Base-by-base conservation (phyloP, 2,113 vertebrate genomes). In the Eclectus roratus region DNA sequence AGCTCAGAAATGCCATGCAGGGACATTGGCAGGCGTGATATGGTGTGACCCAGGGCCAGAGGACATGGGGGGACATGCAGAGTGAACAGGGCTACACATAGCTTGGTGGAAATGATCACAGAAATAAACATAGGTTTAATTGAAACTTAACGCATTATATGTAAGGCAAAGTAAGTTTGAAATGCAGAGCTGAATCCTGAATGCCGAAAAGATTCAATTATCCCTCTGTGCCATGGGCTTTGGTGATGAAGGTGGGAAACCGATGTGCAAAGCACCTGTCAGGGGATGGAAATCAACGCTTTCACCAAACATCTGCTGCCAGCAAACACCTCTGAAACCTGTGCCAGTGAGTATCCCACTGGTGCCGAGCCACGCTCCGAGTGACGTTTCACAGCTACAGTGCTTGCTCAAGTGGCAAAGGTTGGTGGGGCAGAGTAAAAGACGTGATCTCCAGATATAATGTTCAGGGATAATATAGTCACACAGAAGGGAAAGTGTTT, bases 101-200 rank as follows among this genome's bases (percentile, higher is more conserved):
- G 52, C 53, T 44, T n/a, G 39, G 44, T 29, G 61, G 60, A 74
- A 74, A 27, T 25, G 43, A 50, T 28, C 17, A 28, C 41, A 68
- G 86, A 73, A n/a, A 8, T 1, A 21, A 85, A n/a, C 19, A 20
- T 17, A 52, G 35, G 17, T 85, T 90, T 72, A 76, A 68, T 9
- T 47, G 33, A 71, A 82, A 77, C 85, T 33, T 47, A 69, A 39
- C 43, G n/a, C 0, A 0, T 60, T 72, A 33, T 4, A 35, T 0
- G 1, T 21, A 71, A 83, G 44, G 17, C 1, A 20, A 80, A 52
- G 13, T 6, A 49, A 63, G 24, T 69, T 61, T 77, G 80, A 61
- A 93, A 49, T 2, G 23, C 49, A 73, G 71, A 83, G 24, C 37
- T 39, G 66, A 71, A 82, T 46, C 71, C 33, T 41, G 17, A 60